Evolutionary conservation across 2,113 vertebrate species (phyloP), one percentile per base, ranked within the genome.

Genomic region (Alectura lathami): DNA sequence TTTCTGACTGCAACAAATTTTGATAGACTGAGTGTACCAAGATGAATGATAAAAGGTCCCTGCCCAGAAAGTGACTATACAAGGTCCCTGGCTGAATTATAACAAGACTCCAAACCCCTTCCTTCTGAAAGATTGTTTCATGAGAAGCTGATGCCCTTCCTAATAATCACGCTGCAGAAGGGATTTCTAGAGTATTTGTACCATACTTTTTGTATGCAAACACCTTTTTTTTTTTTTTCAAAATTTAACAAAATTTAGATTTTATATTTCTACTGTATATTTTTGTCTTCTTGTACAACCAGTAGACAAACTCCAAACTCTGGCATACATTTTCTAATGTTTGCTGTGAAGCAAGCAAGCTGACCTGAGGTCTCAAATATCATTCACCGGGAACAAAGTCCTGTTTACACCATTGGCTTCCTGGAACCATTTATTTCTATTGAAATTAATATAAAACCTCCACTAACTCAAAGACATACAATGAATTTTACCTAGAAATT

Each of bases 401-500:
- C 64, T 89, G 22, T 70, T 94, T 80, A 84, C 23, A 51, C 6
- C 34, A 56, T 77, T 72, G 76, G 36, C 22, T 87, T 68, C 45
- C 81, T 89, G 38, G 54, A 85, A 32, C 17, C 47, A 77, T 30
- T 88, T 83, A 83, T 72, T 93, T 92, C 64, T 70, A 86, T 17
- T 77, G n/a, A 83, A 88, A 95, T 59, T 47, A 83, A 81, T 50
- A 83, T 11, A 89, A 89, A 79, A 48, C 13, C 54, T 57, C 51
- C 47, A 50, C 63, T 83, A 74, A 92, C 68, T 30, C 79, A 81
- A 95, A 89, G 67, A 50, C 63, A 83, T 42, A 54, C 17, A 8
- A 53, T 9, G 36, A 95, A 68, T 83, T 83, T 62, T 68, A 77
- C 34, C 77, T 42, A 74, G 38, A 92, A 93, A 93, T 51, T 78